Evolutionary conservation across 2,888 invertebrate genomes (phyloP), one percentile per base, ranked within the genome.

Genomic region (Rhorus exstirpatorius): DNA sequence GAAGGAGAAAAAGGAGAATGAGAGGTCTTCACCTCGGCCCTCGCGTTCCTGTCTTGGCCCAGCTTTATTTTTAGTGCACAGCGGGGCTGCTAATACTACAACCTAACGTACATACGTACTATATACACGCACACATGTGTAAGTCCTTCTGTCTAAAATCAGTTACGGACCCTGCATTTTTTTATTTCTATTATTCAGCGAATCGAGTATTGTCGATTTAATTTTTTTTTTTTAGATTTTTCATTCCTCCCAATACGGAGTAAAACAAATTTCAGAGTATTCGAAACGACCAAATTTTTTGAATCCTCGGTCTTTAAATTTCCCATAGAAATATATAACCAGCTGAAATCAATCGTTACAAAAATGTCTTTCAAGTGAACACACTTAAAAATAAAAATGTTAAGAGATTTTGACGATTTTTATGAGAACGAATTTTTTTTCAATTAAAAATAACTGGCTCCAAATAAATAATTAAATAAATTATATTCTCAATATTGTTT

Each of bases 41-140:
- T 76, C 60, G 67, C 55, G 65, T 68, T 76, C 51, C 60, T 35
- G 10, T 26, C 67, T 46, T 79, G 51, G 38, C 49, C 31, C 60
- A 38, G 68, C 51, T 60, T 60, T 77, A 77, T 77, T 77, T 77
- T 77, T 77, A 68, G 38, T 19, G 60, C 49, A 49, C 31, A 51
- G 49, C 68, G 8, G 49, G 14, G 19, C 35, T 60, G 60, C 67
- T 49, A 60, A 76, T 76, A 49, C 55, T 24, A 55, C 70, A 14
- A 38, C 70, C 41, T 51, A 58, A n/a, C 35, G 12, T 24, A 53
- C 14, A 14, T 31, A 31, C n/a, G n/a, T n/a, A 31, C 35, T 4
- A 35, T 58, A 58, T 46, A 71, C 24, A 35, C 46, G 46, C 31
- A 49, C 41, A 41, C 17, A 3, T 44, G 3, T 17, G 8, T 60